Conservation (phyloP, 1,140 invertebrate genomes). For the Eubasilissa regina region DNA sequence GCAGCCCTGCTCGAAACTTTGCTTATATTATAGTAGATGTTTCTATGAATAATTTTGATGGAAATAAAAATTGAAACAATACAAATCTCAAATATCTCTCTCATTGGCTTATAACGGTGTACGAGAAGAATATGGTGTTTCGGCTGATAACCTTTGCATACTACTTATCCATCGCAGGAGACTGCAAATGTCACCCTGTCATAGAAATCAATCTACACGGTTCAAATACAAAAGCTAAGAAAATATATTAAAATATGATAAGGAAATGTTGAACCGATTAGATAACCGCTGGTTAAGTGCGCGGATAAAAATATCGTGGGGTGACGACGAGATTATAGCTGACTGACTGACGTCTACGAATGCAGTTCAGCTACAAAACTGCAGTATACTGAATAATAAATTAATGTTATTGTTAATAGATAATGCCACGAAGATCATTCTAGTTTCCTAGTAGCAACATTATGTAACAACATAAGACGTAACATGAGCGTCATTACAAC, state of each 20-base stretch:
- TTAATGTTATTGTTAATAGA: neutral
- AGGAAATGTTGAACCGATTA: slow-evolving; percentile 16
- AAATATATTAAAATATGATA: neutral
- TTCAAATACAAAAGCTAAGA: slow-evolving; percentile 14
- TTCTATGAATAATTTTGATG: too few species aligned
- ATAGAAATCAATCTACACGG: neutral
- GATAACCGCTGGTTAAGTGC: slow-evolving; percentile 12
- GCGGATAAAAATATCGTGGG: neutral
- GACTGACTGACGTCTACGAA: too few species aligned
- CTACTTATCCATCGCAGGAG: slow-evolving; percentile 1
- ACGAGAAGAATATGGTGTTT: too few species aligned
- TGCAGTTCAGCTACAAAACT: neutral
- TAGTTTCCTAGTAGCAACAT: neutral
- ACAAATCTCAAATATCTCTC: too few species aligned
- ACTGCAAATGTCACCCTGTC: neutral
- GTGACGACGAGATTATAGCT: too few species aligned
- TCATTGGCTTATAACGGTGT: too few species aligned
- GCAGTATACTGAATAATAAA: neutral
- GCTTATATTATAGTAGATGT: too few species aligned
- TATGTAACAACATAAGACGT: too few species aligned
- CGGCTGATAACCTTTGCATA: neutral
- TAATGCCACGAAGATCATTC: neutral
- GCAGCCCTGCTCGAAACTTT: too few species aligned
- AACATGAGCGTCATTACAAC: too few species aligned
- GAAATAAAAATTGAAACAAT: too few species aligned